Base-by-base conservation (phyloP, 2,113 vertebrate genomes). In the Dicaeum eximium region DNA sequence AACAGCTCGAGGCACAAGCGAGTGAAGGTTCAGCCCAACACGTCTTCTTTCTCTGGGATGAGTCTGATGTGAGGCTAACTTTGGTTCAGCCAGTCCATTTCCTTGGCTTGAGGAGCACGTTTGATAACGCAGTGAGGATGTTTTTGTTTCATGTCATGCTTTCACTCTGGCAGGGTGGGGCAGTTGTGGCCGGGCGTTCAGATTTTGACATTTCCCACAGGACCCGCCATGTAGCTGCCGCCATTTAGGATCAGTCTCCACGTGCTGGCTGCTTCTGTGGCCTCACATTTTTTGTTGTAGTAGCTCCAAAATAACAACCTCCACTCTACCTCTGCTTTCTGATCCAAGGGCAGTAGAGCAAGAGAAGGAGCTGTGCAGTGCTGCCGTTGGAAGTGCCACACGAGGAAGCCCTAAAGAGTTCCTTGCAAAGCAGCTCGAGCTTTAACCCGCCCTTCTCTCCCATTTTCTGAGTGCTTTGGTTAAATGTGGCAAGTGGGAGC, bases 221-320 rank as follows among this genome's bases (percentile, higher is more conserved):
- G 95, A 96, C 94, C 94, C 92, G 93, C 96, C 91, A 96, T 40
- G 84, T 94, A 87, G 86, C 91, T 92, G 89, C 90, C 35, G 42
- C 93, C 86, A 80, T 91, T 75, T 57, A 71, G 83, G 48, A n/a
- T 66, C 50, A 88, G 50, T 40, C 69, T 88, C 75, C 73, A 88
- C 8, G 7, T 8, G 12, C 67, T 90, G 92, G 92, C 84, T 81
- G 74, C 90, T 93, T 71, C 78, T 50, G 50, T 30, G 90, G 85
- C 84, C 85, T 82, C 66, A 5, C 1, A 3, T 28, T 73, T 70
- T 72, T 45, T 33, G 48, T 33, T 58, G 42, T 70, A 77, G 50
- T 81, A 73, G 65, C 62, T 92, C 85, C 77, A 48, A 74, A 90
- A 53, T 10, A 6, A 65, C 58, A 50, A 51, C 51, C 42, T 93